Evolutionary conservation across 2,888 invertebrate genomes (phyloP).

Genomic region (Creontiades dilutus): DNA sequence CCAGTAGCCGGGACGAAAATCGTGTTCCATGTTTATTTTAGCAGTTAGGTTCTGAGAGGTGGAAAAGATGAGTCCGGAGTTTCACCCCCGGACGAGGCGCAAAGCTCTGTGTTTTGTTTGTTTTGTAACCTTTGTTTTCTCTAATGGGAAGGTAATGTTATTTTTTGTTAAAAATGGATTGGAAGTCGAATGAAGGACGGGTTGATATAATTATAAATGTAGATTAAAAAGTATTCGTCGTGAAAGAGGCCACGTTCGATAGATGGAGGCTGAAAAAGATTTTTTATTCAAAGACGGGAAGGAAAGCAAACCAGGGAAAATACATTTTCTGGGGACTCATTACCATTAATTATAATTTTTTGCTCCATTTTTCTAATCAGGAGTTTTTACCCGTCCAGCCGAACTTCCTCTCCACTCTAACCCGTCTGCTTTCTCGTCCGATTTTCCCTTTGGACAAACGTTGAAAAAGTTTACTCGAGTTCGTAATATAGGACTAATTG

Average conservation of each 20-base stretch:
- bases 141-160: no score
- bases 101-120: no score
- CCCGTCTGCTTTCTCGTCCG: not conserved
- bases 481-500: constrained; percentile 15
- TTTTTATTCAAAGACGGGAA: not conserved
- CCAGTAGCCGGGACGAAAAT: no score
- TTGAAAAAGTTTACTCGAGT: constrained; percentile 17
- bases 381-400: not conserved
- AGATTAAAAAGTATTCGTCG: not conserved
- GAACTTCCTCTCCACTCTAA: not conserved
- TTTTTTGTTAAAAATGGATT: no score
- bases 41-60: no score
- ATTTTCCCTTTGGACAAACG: not conserved
- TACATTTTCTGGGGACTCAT: constrained; percentile 11
- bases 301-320: constrained; percentile 5
- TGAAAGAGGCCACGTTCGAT: not conserved
- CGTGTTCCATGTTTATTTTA: no score
- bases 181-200: no score
- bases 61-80: no score
- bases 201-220: no score
- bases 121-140: no score
- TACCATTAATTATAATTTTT: constrained; percentile 18
- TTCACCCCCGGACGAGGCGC: no score
- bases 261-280: not conserved
- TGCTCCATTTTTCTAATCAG: constrained; percentile 36